Conservation (phyloP, 2,113 vertebrate species). For the Python bivittatus region DNA sequence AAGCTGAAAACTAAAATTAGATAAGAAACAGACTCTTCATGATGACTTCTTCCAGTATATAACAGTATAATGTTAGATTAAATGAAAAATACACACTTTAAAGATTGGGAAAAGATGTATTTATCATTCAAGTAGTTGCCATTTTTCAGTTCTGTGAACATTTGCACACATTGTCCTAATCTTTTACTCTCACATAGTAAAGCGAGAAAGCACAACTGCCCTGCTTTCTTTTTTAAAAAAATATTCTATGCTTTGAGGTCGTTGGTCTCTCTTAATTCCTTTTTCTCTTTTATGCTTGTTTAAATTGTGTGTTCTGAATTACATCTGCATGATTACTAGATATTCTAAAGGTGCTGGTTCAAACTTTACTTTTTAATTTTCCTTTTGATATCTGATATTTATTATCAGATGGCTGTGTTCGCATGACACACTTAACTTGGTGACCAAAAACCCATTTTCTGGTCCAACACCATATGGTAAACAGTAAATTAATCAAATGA, state of each 20-base stretch:
- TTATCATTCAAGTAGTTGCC: conserved; percentile 24
- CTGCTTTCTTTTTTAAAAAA: conserved; percentile 9
- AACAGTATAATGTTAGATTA: not conserved
- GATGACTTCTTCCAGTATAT: conserved; percentile 8
- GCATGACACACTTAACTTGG: not conserved
- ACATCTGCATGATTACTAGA: conserved; percentile 37
- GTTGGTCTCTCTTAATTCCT: conserved; percentile 43
- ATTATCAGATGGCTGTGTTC: not conserved
- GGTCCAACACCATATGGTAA: not conserved
- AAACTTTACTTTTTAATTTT: conserved; percentile 32
- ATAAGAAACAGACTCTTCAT: conserved; percentile 41
- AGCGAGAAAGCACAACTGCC: conserved; percentile 24
- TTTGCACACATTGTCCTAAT: not conserved
- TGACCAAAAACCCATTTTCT: not conserved
- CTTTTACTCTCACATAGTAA: conserved; percentile 19
- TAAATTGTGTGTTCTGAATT: conserved; percentile 26
- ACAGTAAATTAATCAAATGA: not conserved
- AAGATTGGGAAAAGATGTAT: not conserved
- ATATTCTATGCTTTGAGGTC: conserved; percentile 19
- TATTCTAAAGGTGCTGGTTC: conserved; percentile 15
- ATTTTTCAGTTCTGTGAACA: not conserved
- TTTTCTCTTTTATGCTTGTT: conserved; percentile 20
- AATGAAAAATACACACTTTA: conserved; percentile 46
- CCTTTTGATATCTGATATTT: conserved; percentile 9
- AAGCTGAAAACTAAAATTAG: conserved; percentile 43